Evolutionary conservation across 2,797 vertebrate species (phyloP), one percentile per base, ranked within the genome.

Genomic region (Sebastiscus tertius): DNA sequence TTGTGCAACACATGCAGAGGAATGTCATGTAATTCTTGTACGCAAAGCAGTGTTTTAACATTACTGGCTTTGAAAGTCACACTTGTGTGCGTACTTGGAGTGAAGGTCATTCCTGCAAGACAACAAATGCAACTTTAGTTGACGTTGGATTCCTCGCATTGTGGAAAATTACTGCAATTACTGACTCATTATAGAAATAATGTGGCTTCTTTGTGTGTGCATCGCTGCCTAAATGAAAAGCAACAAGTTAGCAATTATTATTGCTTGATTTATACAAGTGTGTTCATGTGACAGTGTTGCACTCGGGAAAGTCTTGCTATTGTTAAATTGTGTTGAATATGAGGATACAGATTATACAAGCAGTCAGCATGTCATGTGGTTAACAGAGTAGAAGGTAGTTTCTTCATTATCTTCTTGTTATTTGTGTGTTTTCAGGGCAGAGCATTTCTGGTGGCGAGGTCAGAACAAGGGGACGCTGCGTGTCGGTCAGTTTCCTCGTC

Each of bases 401-500:
- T 62, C 5, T 14, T 34, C 29, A 10, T 55, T 24, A 3, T 22
- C 36, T 52, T 0, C 0, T 6, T 46, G 10, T 65, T 64, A 10
- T 61, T 1, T 59, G 29, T 79, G 70, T 68, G 49, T 79, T 13
- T 77, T 3, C 83, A 99, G 99, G 95, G 99, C 99, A 0, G 99
- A 99, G 94, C 99, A 99, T 90, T 99, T 99, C 90, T 99, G 99
- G 99, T 99, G 99, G 99, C 96, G 98, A 34, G 99, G 99, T 52
- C 99, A 99, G 96, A 99, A 99, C 94, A 97, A 97, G 2, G 88
- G 97, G 73, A 98, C 98, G 5, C 94, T 99, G 88, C 97, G 97
- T 31, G 93, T 99, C 65, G 97, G 97, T 12, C 99, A 98, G 94
- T 99, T 99, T 74, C 99, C 98, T 24, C 96, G 98, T 72, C 98